Base-by-base conservation (phyloP, 64 coral and sea anemone genomes). In the Porites lutea region DNA sequence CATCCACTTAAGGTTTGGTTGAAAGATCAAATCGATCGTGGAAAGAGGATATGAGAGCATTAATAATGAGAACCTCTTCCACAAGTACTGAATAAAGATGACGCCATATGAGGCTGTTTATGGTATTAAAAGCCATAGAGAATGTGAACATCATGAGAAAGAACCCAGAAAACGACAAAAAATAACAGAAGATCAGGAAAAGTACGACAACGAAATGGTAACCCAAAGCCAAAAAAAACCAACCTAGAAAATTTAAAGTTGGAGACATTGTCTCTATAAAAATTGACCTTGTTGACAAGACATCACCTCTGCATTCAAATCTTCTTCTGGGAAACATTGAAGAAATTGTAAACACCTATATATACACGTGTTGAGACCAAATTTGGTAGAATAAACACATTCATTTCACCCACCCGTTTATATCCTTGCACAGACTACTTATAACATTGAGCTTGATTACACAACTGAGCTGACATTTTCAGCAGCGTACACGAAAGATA, bases 281-380 rank as follows among this genome's bases (percentile, higher is more conserved):
- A 76, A 76, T 43, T 5, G 50, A 45, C 19, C 13, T 13, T 48
- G 74, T 46, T 5, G 74, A 76, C 74, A 76, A 76, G 19, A 48
- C 74, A 20, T 48, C 44, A 13, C 44, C 74, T 12, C 50, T 76
- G 44, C 74, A 76, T 52, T 52, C 74, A 76, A 76, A 76, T 76
- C 23, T 45, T 15, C 74, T 76, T 20, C 13, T 76, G 9, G 74
- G 44, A 46, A 76, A 76, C 1, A 43, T 76, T 76, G 2, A 45
- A 22, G 6, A 76, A 76, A 76, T 76, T 20, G 74, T 12, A 16
- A 76, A 76, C 74, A 76, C 11, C 74, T 76, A 76, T 37, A 76
- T 37, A 37, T 43, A 22, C 50, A 76, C 43, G 2, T 46, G 74
- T 76, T 76, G 37, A 47, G 50, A 76, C 5, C 43, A 48, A 52